These are phyloP conservation scores for Pelodytes ibericus DNA, from an alignment of 2,797 vertebrate species.

Conservation along the genomic window DNA sequence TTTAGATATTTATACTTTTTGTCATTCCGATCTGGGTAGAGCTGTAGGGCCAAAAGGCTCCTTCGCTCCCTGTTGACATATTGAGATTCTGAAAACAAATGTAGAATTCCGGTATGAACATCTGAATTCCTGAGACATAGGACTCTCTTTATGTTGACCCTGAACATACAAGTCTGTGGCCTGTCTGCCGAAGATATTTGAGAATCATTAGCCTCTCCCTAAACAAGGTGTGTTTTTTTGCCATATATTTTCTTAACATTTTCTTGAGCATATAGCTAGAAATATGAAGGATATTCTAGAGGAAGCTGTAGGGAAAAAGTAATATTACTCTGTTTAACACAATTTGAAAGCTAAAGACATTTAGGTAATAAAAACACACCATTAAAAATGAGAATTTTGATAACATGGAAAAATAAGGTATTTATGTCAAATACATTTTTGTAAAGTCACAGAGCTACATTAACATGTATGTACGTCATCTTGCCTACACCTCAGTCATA, in stretches of 20 bases:
- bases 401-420: neutral
- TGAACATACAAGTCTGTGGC: conserved; percentile 7
- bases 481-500: neutral
- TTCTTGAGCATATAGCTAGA: conserved; percentile 10
- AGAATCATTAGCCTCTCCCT: conserved; percentile 10
- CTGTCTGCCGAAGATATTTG: conserved; percentile 1
- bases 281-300: conserved; percentile 6
- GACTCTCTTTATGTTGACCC: conserved; percentile 21
- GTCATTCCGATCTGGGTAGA: neutral
- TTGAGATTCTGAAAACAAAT: conserved; percentile 26
- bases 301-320: neutral
- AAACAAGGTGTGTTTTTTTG: conserved; percentile 23
- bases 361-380: no score
- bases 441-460: neutral
- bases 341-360: neutral
- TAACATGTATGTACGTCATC: neutral
- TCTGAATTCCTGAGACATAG: conserved; percentile 17
- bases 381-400: neutral
- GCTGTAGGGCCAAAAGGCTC: neutral
- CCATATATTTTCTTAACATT: conserved; percentile 36
- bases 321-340: neutral
- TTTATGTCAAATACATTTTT: neutral
- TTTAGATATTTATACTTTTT: neutral
- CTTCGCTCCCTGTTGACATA: conserved; percentile 14
- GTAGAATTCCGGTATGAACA: conserved; percentile 16